Evolutionary conservation across 2,113 vertebrate species (phyloP), one percentile per base, ranked within the genome.

Genomic region (Agapornis roseicollis): DNA sequence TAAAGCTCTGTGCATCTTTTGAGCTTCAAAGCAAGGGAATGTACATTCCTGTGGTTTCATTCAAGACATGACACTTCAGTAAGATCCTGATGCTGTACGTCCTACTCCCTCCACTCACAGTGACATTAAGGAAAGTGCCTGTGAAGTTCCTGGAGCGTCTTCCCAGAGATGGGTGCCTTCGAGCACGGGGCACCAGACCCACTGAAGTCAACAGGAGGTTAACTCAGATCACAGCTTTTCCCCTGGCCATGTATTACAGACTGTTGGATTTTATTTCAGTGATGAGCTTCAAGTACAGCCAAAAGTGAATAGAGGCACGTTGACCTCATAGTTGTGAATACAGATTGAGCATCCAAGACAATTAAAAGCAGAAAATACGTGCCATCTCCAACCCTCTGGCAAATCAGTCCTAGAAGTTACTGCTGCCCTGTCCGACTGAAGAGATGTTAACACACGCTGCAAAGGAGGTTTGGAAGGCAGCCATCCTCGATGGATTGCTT

Each of bases 271-370:
- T 91, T 44, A 60, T 85, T 91, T 88, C 94, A 87, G 89, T 41
- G 89, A 96, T 96, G 94, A 95, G 93, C 92, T 81, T 79, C 90
- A 87, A 93, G 84, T 77, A 91, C 89, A 91, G 86, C 92, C 95
- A 96, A 92, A 80, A 92, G 94, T 5, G 10, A 91, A 91, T 2
- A 90, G 80, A 96, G 90, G 87, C 95, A 97, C 50, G 72, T 88
- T 96, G 95, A 97, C 95, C 97, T 97, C 95, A 92, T 92, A 80
- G 74, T 28, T 80, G 81, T 52, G 88, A 96, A 90, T 33, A 60
- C 89, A 68, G 79, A 73, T 2, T 8, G 80, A 70, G 74, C 10
- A 3, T 92, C 87, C 89, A 94, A 97, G 93, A 96, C 92, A 94
- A 96, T 96, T 88, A 95, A 95, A 93, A 91, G 72, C 80, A 92